These are phyloP conservation scores for Sipunculus nudus DNA, from an alignment of 2,888 invertebrate genomes.

Conservation along the genomic window DNA sequence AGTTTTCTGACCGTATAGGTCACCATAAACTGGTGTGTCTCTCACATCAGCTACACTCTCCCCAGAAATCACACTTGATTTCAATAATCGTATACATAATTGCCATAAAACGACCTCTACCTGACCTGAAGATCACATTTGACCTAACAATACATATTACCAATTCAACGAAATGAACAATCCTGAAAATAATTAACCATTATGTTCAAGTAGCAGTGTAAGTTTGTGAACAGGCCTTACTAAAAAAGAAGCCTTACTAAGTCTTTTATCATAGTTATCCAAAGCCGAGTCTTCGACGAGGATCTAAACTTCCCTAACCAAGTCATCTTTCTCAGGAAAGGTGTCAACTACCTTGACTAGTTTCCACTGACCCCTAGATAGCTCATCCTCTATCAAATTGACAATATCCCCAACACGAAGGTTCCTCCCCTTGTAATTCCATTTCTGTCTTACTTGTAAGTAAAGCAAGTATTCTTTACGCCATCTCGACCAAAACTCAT, in stretches of 20 bases:
- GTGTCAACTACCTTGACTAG: constrained; percentile 9
- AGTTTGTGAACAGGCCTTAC: constrained; percentile 22
- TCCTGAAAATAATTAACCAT: too few relatives aligned
- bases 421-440: constrained; percentile 35
- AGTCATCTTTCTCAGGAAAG: constrained; percentile 36
- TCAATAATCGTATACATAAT: too few relatives aligned
- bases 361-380: constrained; percentile 17
- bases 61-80: too few relatives aligned
- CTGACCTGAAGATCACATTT: too few relatives aligned
- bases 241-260: neutral
- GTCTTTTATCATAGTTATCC: constrained; percentile 13
- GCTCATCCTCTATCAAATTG: constrained; percentile 21
- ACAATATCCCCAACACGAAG: constrained; percentile 25
- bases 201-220: constrained; percentile 11
- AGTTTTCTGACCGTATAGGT: too few relatives aligned
- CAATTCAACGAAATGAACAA: too few relatives aligned
- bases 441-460: constrained; percentile 1
- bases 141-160: too few relatives aligned
- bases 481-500: constrained; percentile 11
- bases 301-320: constrained; percentile 28
- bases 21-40: too few relatives aligned
- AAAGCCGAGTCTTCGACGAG: constrained; percentile 1
- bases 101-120: too few relatives aligned
- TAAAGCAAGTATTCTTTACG: constrained; percentile 5
- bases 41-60: too few relatives aligned